These are phyloP conservation scores for Lamprotornis superbus DNA, from an alignment of 2,113 vertebrate genomes.

Conservation along the genomic window DNA sequence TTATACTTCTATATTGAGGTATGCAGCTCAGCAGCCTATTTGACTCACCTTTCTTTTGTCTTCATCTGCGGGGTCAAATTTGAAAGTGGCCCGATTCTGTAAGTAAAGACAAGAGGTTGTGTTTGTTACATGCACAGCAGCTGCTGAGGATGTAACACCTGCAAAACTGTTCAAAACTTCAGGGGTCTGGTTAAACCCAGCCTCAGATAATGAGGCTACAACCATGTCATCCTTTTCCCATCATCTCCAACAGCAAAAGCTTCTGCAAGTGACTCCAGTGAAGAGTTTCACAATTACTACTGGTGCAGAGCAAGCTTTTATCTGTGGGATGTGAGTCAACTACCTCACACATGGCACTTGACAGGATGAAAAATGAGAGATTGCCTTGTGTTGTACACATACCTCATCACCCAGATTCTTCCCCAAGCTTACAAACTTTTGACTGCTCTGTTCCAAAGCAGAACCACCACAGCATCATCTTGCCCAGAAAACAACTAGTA, in stretches of 20 bases:
- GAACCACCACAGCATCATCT: neutral
- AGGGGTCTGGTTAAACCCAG: neutral
- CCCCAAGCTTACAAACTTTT: neutral
- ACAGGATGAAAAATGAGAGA: neutral
- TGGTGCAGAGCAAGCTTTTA: neutral
- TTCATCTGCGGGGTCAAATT: slow-evolving; percentile 89
- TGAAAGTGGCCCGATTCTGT: slow-evolving; percentile 88
- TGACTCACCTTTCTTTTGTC: slow-evolving; percentile 86
- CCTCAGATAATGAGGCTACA: neutral
- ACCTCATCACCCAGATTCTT: neutral
- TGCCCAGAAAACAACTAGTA: neutral
- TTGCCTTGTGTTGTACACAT: neutral
- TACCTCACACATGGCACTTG: neutral
- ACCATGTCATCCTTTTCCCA: neutral
- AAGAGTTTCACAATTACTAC: neutral
- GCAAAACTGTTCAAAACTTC: neutral
- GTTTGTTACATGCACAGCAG: neutral
- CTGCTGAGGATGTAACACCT: neutral
- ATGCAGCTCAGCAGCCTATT: neutral
- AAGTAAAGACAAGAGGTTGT: neutral
- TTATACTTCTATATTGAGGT: neutral
- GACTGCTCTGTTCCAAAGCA: neutral
- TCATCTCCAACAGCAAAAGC: neutral
- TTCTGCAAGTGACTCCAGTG: neutral
- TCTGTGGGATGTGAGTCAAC: neutral